Percentiles rank a stretch among this genome's conserved stretches.
phyloP scores from a whole-genome alignment of 2,888 invertebrate genomes.

The Ennomos erosarius region DNA sequence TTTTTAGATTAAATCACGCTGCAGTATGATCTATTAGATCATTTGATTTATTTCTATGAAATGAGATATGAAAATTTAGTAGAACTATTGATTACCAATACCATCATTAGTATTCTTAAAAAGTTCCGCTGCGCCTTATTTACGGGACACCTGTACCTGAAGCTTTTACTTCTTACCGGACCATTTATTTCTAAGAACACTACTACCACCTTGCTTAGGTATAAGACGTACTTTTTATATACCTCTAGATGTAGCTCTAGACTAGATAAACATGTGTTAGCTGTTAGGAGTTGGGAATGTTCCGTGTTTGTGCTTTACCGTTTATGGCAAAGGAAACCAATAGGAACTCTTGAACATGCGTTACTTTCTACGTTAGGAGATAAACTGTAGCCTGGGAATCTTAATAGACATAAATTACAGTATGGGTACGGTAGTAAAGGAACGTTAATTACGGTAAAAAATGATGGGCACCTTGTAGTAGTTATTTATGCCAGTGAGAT shows the following conservation, averaged over 20 bases:
- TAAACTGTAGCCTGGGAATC: conserved; percentile 29
- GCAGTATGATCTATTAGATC: too few species aligned
- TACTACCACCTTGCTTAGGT: conserved; percentile 5
- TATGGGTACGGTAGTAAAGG: conserved; percentile 18
- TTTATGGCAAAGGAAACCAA: conserved; percentile 26
- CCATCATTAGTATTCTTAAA: too few species aligned
- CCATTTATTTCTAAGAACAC: conserved; percentile 18
- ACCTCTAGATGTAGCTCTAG: too few species aligned
- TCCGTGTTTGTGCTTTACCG: conserved; percentile 14
- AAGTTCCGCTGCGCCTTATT: too few species aligned
- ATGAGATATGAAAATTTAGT: too few species aligned
- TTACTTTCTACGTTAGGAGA: conserved; percentile 29
- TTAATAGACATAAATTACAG: conserved; percentile 19
- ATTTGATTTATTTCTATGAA: too few species aligned
- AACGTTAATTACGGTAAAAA: conserved; percentile 37
- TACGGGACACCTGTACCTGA: too few species aligned
- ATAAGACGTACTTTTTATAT: neutral
- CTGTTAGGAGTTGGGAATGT: conserved; percentile 14
- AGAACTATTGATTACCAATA: too few species aligned
- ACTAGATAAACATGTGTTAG: conserved; percentile 19
- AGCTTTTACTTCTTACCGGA: too few species aligned
- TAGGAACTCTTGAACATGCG: conserved; percentile 14
- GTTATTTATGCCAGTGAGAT: neutral
- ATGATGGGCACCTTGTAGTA: conserved; percentile 15
- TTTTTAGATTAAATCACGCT: too few species aligned